Conservation (phyloP, 2,113 vertebrate species). For the Ammodytes marinus region DNA sequence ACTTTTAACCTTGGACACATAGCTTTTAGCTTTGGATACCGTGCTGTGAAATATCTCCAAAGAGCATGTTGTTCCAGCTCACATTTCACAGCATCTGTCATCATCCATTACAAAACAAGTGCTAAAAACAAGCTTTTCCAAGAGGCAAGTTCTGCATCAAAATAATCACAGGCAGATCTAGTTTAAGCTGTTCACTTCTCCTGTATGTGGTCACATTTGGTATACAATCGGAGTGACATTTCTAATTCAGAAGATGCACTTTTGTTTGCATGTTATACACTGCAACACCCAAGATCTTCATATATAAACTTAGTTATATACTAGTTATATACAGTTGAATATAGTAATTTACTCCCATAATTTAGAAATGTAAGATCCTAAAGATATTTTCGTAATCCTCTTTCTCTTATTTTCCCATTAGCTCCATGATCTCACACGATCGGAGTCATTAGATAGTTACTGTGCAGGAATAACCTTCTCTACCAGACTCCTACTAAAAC, state of each 20-base stretch:
- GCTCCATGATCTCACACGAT: no score
- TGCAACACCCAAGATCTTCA: no score
- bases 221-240: conserved; percentile 8
- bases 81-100: conserved; percentile 76
- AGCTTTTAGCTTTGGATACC: conserved; percentile 73
- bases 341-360: no score
- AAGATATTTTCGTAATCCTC: no score
- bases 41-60: conserved; percentile 76
- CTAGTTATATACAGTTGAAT: no score
- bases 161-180: conserved; percentile 56
- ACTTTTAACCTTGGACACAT: conserved; percentile 77
- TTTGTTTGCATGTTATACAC: conserved; percentile 18
- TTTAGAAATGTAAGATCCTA: no score
- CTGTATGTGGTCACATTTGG: conserved; percentile 28
- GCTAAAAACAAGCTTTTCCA: conserved; percentile 54
- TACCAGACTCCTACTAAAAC: no score
- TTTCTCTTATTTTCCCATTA: no score
- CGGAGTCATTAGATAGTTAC: no score
- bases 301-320: no score
- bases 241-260: conserved; percentile 44
- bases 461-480: no score
- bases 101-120: conserved; percentile 70
- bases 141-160: conserved; percentile 64
- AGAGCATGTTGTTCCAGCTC: conserved; percentile 66
- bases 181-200: conserved; percentile 38